A percentile compares a stretch with the other conserved stretches of the same genome.
Conservation (phyloP, 2,888 invertebrate genomes). For the Clostera curtula region DNA sequence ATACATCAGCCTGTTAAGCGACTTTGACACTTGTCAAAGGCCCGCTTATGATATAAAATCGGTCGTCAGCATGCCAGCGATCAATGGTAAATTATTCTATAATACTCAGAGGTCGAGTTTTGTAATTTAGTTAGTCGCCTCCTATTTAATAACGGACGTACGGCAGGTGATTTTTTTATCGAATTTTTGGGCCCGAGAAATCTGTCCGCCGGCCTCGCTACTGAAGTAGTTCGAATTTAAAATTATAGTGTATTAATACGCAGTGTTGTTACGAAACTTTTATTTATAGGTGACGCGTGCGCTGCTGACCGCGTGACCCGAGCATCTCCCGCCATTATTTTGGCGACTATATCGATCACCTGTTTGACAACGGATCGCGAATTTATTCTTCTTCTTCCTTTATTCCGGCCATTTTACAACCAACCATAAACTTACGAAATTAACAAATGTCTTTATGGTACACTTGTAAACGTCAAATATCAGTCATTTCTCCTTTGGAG, state of each 20-base stretch:
- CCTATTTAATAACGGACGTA: constrained; percentile 65
- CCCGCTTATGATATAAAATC: constrained; percentile 54
- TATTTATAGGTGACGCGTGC: constrained; percentile 60
- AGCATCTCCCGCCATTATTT: constrained; percentile 25
- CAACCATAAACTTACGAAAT: constrained; percentile 56
- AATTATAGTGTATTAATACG: constrained; percentile 70
- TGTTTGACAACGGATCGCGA: constrained; percentile 50
- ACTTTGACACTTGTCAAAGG: constrained; percentile 67
- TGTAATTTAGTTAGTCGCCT: constrained; percentile 73
- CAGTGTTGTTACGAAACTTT: constrained; percentile 50
- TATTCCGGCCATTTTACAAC: constrained; percentile 47
- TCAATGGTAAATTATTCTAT: constrained; percentile 66
- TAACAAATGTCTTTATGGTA: constrained; percentile 67
- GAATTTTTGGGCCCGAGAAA: constrained; percentile 32
- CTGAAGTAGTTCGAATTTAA: constrained; percentile 69
- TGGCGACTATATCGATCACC: constrained; percentile 36
- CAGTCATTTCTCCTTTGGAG: constrained; percentile 51
- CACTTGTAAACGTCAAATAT: constrained; percentile 68
- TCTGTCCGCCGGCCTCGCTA: constrained; percentile 46
- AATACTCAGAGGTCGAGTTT: constrained; percentile 68
- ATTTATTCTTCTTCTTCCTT: too few relatives aligned
- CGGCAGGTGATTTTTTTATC: constrained; percentile 61
- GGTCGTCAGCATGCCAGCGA: constrained; percentile 28
- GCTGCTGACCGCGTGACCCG: constrained; percentile 20
- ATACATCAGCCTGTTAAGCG: constrained; percentile 52